Evolutionary conservation across 2,888 invertebrate genomes (phyloP), one percentile per base, ranked within the genome.

Genomic region (Drosophila paracracens): DNA sequence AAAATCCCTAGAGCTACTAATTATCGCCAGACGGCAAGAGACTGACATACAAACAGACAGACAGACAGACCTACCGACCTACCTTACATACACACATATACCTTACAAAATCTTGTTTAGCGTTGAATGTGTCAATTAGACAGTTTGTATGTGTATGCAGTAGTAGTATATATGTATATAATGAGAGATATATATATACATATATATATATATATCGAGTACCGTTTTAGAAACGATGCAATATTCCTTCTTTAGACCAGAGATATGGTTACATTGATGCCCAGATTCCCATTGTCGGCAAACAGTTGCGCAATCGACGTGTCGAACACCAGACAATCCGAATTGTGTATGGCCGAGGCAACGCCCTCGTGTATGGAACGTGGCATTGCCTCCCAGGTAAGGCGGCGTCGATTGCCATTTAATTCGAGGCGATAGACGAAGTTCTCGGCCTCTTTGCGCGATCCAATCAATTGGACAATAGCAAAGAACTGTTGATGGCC

Each of bases 361-460:
- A 99, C 98, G 70, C 99, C 99, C 94, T 99, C 99, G 92, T 99
- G 99, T 91, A 99, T 99, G 63, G 98, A 98, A 60, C 99, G 95
- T 0, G 99, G 99, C 95, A 99, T 99, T 5, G 99, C 99, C 94
- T 99, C 99, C 99, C 99, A 99, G 11, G 99, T 99, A 64, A 99
- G 95, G 67, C 99, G 95, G 69, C 99, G 94, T 62, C 98, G 95
- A 92, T 98, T 98, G 7, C 99, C 99, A 93, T 99, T 99, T 84
- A 99, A 94, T 94, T 99, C 99, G 91, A 99, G 94, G 92, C 99
- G 92, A 94, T 99, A 99, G 59, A 98, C 98, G 94, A 99, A 99
- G 93, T 98, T 98, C 94, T 99, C 99, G 18, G 99, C 99, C 94
- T 99, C 99, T 93, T 99, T 99, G 74, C 99, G 95, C 54, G 99